Base-by-base conservation (phyloP, 1,140 invertebrate species). In the Chrysomallon squamiferum region DNA sequence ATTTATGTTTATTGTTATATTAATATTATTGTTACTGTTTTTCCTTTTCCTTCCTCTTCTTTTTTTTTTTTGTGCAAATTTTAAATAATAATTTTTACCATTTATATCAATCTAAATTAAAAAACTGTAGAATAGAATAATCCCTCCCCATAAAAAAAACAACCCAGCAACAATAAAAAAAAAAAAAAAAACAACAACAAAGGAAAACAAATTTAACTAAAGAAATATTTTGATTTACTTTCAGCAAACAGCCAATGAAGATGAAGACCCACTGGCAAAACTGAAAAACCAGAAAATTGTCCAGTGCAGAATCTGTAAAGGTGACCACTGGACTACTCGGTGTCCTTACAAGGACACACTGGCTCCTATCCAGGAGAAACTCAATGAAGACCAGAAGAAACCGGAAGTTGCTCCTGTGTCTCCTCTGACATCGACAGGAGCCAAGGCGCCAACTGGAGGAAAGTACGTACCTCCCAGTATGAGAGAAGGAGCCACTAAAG, bases 281-380 rank as follows among this genome's bases (percentile, higher is more conserved):
- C 74, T 93, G 59, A 92, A 92, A 77, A 89, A 88, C 20, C 89
- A 91, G 71, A 93, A 92, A 74, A 90, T 95, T 75, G 93, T 97
- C 59, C 95, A 94, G 80, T 99, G 96, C 81, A 90, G 96, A 84
- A 94, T 92, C 64, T 99, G 96, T 87, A 94, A 94, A 62, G 85
- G 85, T 20, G 96, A 98, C 74, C 96, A 99, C 88, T 98, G 96
- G 95, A 97, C 95, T 6, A 91, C 94, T 52, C 95, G 95, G 74
- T 99, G 96, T 89, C 96, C 96, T 2, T 98, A 94, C 88, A 97
- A 97, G 85, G 94, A 97, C 75, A 94, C 87, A 29, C 91, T 77
- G 7, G 77, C 75, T 20, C 82, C 84, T 2, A 62, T 85, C 22
- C 82, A 84, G 64, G 71, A 77, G 30, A 74, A 72, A 38, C 75